phyloP scores from a whole-genome alignment of 2,888 invertebrate genomes.

The Drosophila anomalipes region DNA sequence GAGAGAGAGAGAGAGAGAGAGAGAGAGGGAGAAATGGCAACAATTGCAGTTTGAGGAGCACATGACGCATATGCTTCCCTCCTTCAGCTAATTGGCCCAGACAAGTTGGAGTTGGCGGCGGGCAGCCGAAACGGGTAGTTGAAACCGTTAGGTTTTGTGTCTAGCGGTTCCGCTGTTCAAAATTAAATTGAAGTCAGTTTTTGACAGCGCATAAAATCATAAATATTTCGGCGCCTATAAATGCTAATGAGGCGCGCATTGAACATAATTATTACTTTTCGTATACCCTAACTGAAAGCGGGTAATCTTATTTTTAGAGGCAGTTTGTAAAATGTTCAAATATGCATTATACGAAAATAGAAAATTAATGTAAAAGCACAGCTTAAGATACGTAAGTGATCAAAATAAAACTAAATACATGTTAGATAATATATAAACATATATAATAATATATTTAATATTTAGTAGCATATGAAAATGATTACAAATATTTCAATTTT shows the following conservation, averaged over 20 bases:
- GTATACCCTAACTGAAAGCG: not conserved
- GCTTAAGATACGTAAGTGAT: not conserved
- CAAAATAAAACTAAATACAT: not conserved
- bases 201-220: constrained; percentile 51
- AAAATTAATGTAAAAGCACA: not conserved
- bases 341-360: not conserved
- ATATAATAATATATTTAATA: not conserved
- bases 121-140: not conserved
- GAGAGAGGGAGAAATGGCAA: not conserved
- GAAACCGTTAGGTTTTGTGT: not conserved
- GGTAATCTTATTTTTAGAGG: not conserved
- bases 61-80: constrained; percentile 42
- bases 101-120: not conserved
- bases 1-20: not conserved
- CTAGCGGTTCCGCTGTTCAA: constrained; percentile 12
- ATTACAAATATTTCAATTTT: not conserved
- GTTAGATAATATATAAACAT: not conserved
- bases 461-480: not conserved
- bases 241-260: constrained; percentile 64
- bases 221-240: constrained; percentile 67
- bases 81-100: constrained; percentile 38
- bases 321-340: not conserved
- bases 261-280: constrained; percentile 47
- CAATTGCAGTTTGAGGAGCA: constrained; percentile 11
- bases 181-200: constrained; percentile 36